Evolutionary conservation across 2,797 vertebrate species (phyloP), one percentile per base, ranked within the genome.

Genomic region (Ambastaia sidthimunki): DNA sequence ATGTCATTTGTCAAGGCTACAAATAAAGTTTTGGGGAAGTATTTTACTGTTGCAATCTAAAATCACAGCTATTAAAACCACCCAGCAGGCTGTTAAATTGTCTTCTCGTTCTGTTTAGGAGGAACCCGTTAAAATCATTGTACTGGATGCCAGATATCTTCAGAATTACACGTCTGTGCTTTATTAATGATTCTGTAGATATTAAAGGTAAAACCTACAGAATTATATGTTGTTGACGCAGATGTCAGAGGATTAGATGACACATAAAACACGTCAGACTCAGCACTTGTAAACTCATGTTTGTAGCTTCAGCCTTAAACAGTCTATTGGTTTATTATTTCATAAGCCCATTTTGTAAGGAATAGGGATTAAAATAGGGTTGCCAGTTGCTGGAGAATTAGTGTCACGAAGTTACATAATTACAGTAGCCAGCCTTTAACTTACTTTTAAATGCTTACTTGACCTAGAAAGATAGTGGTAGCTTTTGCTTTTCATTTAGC

Each of bases 331-430:
- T 50, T 68, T 71, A 75, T 73, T 76, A 83, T 72, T 67, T 71
- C 55, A 48, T 67, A 75, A 82, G 2, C 86, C 85, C 87, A 85
- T 89, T 91, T 90, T 87, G 82, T 86, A 78, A 60, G 68, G 28
- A 71, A 59, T 37, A 68, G 89, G 91, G 90, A 92, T 93, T 93
- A 92, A 83, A 89, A 84, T 68, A 84, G 88, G 87, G 89, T 89
- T 85, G 86, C 88, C 91, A 93, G 90, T 89, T 92, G 92, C 88
- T 91, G 87, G 88, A 88, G 86, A 91, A 87, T 89, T 84, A 78
- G 86, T 91, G 89, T 89, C 90, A 91, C 85, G 79, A 86, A 81
- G 89, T 93, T 92, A 91, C 84, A 65, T 93, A 92, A 94, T 88
- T 76, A 71, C 86, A 85, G 28, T 54, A 84, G 72, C 80, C 84